Base-by-base conservation (phyloP, 2,888 invertebrate genomes). In the Lasioglossum lativentre region DNA sequence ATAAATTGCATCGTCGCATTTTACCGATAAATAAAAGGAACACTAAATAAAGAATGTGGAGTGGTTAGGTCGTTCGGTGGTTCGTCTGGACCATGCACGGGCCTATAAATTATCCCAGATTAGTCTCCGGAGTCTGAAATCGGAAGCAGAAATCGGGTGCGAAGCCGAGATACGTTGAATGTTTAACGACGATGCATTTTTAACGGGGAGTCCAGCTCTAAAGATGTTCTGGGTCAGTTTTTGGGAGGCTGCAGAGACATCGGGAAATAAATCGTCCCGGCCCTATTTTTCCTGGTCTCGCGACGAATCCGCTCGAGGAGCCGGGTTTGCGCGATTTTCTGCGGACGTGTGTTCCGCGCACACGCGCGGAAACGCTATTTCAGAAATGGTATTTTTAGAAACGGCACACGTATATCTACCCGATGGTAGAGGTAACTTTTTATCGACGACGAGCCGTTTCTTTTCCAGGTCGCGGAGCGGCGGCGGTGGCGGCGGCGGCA, bases 301-400 rank as follows among this genome's bases (percentile, higher is more conserved):
- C 63, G 63, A 63, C 63, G 30, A 63, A 30, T 63, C 63, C 63
- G 63, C 63, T 30, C 63, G 63, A 30, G 63, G 72, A 59, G 70
- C 59, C 59, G 34, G 63, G 75, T 81, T 76, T 84, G 86, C 86
- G 73, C 81, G 78, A 84, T 68, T 78, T 80, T 74, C 78, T 79
- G 59, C 76, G 78, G 56, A 79, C 80, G 84, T 72, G 83, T 80
- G 77, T 30, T 63, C 30, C 78, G 52, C 47, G 72, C 75, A 66
- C 80, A 78, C 81, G 78, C 73, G 59, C 80, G 80, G 73, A 83
- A 87, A 87, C 78, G 87, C 86, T 87, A 86, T 87, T 87, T 87
- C 86, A 85, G 87, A 87, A 87, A 87, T 83, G 87, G 75, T 87
- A 87, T 87, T 87, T 87, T 87, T 87, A 87, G 87, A 81, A 87